phyloP scores from a whole-genome alignment of 2,888 invertebrate genomes.

The Lepidonotus clava region DNA sequence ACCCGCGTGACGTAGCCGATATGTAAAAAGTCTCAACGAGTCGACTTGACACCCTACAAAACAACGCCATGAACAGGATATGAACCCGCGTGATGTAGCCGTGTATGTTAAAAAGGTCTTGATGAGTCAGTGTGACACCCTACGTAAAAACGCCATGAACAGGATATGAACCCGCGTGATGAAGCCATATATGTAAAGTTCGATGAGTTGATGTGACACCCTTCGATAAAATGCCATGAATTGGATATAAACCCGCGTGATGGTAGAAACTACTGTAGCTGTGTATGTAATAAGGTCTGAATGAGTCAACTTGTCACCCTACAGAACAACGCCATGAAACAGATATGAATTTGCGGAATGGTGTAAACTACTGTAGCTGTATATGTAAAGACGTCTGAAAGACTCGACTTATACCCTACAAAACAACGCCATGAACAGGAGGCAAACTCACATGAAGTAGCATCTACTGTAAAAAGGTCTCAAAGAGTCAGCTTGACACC shows the following conservation, averaged over 20 bases:
- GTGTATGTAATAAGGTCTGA: too few species aligned
- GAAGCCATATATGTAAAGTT: too few species aligned
- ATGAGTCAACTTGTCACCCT: background rate
- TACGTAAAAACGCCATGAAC: background rate
- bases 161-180: slow-evolving; percentile 33
- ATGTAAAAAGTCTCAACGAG: background rate
- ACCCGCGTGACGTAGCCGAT: too few species aligned
- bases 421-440: background rate
- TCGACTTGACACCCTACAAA: background rate
- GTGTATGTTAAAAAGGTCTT: too few species aligned
- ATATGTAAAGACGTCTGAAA: background rate
- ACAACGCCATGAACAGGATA: slow-evolving; percentile 12
- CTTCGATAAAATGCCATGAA: background rate
- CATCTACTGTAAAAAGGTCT: too few species aligned
- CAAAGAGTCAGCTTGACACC: background rate
- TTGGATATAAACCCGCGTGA: slow-evolving; percentile 18
- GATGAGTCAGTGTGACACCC: background rate
- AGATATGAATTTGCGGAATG: too few species aligned
- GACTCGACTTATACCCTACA: background rate
- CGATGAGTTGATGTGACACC: background rate
- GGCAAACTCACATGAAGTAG: too few species aligned
- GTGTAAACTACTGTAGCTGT: too few species aligned
- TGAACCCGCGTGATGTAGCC: too few species aligned
- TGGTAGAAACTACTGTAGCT: too few species aligned
- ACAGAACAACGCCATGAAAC: background rate